Base-by-base conservation (phyloP, 2,888 invertebrate genomes). In the Diarsia mendica region DNA sequence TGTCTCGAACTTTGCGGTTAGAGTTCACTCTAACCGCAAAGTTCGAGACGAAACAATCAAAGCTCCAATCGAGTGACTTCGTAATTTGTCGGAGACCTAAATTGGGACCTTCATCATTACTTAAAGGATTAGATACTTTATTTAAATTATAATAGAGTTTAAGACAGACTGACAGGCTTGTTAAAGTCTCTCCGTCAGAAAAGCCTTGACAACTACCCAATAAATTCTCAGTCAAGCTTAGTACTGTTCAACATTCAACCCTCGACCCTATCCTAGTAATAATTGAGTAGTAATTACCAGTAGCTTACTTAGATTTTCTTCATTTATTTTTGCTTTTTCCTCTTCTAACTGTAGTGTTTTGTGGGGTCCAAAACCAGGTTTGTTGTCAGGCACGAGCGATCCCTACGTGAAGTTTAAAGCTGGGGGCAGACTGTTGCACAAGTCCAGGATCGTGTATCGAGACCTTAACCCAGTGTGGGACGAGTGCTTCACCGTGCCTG, bases 381-480 rank as follows among this genome's bases (percentile, higher is more conserved):
- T 96, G 93, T 95, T 97, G 94, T 93, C 96, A 99, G 99, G 99
- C 88, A 98, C 99, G 80, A 99, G 99, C 94, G 99, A 99, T 96
- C 99, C 99, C 39, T 99, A 99, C 96, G 99, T 99, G 74, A 99
- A 99, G 97, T 99, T 99, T 96, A 99, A 99, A 95, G 97, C 98
- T 83, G 98, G 98, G 18, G 98, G 98, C 53, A 97, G 98, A 81
- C 96, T 99, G 86, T 97, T 99, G 86, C 98, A 99, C 96, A 99
- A 99, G 96, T 99, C 99, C 87, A 98, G 98, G 92, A 99, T 98
- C 74, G 98, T 99, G 79, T 98, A 98, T 94, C 97, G 99, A 89
- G 99, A 99, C 93, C 97, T 99, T 79, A 99, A 99, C 96, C 99
- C 99, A 0, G 97, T 98, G n/a, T 99, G 99, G 99, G 99, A 99